Conservation (phyloP, 2,797 vertebrate species). For the Sardinella longiceps region DNA sequence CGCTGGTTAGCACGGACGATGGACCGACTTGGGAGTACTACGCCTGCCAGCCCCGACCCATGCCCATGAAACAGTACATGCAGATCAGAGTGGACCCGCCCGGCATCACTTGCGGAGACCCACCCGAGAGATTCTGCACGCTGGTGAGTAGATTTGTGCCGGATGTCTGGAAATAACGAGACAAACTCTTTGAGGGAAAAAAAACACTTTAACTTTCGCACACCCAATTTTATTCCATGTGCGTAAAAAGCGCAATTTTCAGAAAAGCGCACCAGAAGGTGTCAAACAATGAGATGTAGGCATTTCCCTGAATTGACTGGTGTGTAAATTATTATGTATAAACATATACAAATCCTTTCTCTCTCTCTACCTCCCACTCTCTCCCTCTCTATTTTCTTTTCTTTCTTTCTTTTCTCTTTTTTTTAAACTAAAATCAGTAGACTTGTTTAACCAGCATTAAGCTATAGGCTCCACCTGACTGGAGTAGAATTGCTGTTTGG, state of each 20-base stretch:
- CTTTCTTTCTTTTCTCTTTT: no score
- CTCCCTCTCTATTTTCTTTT: no score
- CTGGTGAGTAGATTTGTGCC: conserved; percentile 70
- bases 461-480: background rate
- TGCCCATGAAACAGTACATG: conserved; percentile 89
- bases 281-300: no score
- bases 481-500: background rate
- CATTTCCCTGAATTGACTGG: no score
- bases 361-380: no score
- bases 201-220: background rate
- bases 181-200: background rate
- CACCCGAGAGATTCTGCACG: conserved; percentile 92
- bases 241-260: no score
- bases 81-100: conserved; percentile 89
- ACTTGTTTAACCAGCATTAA: background rate
- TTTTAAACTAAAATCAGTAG: background rate
- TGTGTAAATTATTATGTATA: no score
- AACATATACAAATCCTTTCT: no score
- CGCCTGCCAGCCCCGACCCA: conserved; percentile 87
- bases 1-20: conserved; percentile 81
- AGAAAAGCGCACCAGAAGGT: no score
- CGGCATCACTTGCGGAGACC: conserved; percentile 92
- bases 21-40: conserved; percentile 87
- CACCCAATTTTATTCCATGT: no score
- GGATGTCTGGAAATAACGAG: background rate